Evolutionary conservation across 2,797 vertebrate genomes (phyloP), one percentile per base, ranked within the genome.

Genomic region (Hippocampus kuda): DNA sequence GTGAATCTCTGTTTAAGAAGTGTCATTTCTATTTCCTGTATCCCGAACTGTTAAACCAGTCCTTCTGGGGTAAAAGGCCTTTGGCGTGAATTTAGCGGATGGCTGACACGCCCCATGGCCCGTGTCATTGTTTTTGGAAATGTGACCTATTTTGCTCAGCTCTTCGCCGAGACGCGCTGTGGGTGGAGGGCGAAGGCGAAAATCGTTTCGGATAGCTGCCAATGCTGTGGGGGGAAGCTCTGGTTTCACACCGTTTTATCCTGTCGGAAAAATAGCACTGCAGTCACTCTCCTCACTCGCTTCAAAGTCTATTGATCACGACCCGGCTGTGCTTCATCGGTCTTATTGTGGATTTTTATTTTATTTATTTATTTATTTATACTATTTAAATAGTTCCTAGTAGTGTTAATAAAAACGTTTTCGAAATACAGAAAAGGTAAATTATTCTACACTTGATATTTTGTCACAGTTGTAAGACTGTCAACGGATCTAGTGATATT

Each of bases 121-220:
- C 30, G 1, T 73, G 76, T 73, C 78, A 83, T 85, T 81, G 83
- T 85, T 88, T 88, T 84, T 81, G 82, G 85, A 86, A 87, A 83
- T 82, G 66, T 88, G 89, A 91, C 88, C 90, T 83, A 88, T 89
- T 89, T 88, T 77, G 76, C 77, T 72, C 69, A 48, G 69, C 73
- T 79, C 75, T 70, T 76, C 30, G 65, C 80, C 51, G 66, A 73
- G 73, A 73, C 42, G 41, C 76, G 67, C 59, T 62, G 74, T 68
- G 72, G 81, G 83, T n/a, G 26, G 71, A 70, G 72, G 81, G 83
- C 24, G 26, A 72, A 68, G 72, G 73, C 27, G 72, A 71, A 68
- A 76, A 48, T 66, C 73, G 73, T 65, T 75, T 77, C 67, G 66
- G 68, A 54, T 44, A 48, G 69, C 69, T 61, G 65, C 65, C 48